phyloP scores from a whole-genome alignment of 1,140 invertebrate genomes.

The Phymorhynchus buccinoides region DNA sequence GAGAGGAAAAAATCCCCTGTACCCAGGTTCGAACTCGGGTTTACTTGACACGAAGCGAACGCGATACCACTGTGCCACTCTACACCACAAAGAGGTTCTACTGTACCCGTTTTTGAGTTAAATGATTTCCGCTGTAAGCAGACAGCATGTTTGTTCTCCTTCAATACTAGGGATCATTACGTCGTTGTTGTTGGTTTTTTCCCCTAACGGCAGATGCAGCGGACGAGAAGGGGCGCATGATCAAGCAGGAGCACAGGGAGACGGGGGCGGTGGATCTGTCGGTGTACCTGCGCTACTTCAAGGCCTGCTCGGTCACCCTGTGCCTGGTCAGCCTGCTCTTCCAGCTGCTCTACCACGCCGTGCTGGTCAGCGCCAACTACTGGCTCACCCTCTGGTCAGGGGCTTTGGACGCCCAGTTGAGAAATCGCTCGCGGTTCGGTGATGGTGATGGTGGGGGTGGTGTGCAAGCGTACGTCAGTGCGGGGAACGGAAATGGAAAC shows the following conservation, averaged over 20 bases:
- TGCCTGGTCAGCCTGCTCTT: conserved; percentile 69
- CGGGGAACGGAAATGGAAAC: background rate
- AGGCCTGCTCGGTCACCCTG: conserved; percentile 75
- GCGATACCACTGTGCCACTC: too few relatives aligned
- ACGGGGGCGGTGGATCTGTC: conserved; percentile 78
- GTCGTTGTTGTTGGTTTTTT: too few relatives aligned
- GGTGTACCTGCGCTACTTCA: conserved; percentile 80
- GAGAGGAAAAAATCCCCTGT: too few relatives aligned
- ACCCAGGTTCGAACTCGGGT: too few relatives aligned
- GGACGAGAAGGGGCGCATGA: conserved; percentile 61
- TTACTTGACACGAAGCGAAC: too few relatives aligned
- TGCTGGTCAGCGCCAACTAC: conserved; percentile 59
- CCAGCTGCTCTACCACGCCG: conserved; percentile 51
- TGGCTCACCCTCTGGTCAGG: conserved; percentile 62
- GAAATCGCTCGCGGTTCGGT: conserved; percentile 7
- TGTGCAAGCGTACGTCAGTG: background rate
- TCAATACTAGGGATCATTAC: too few relatives aligned
- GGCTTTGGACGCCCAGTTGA: conserved; percentile 39
- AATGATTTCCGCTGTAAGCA: too few relatives aligned
- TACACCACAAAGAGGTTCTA: too few relatives aligned
- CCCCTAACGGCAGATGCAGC: background rate
- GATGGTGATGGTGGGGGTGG: conserved; percentile 3
- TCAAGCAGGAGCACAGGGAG: conserved; percentile 77
- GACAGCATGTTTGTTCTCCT: too few relatives aligned
- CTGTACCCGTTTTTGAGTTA: too few relatives aligned